Base-by-base conservation (phyloP, 1,140 invertebrate genomes). In the Pogonognathellus flavescens region DNA sequence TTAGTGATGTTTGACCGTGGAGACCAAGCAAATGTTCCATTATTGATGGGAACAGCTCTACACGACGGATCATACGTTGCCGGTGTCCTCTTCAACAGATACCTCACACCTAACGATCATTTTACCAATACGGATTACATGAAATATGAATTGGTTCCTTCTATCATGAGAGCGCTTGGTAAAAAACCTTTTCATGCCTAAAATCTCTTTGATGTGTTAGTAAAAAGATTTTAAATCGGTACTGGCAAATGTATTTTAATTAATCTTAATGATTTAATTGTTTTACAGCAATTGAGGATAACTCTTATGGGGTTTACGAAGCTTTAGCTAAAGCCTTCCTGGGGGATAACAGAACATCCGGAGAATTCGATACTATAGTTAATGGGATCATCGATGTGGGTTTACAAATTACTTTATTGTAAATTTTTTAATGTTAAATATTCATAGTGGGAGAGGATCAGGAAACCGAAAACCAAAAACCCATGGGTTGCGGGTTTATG, bases 61-160 rank as follows among this genome's bases (percentile, higher is more conserved):
- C 87, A 88, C 53, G 87, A 88, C 81, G 87, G 87, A 6, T 83
- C 84, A 13, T 88, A 82, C 41, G 76, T 83, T 7, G 20, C 86
- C 4, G 87, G 85, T 1, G 81, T 86, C 0, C n/a, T 80, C 13
- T 88, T 82, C 25, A 88, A 88, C 55, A 18, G 83, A 84, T 88
- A 57, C 52, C 41, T 88, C 10, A 86, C 80, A 16, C 80, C 80
- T 0, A 82, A 86, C 49, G 62, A 66, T 9, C 66, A 59, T 20
- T 22, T 76, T 6, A 83, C 62, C 18, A 59, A 86, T 72, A 49
- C 80, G 0, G 80, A 86, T 49, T 86, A 72, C 18, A 55, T 86
- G 62, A 55, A 41, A 5, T 25, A 83, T 20, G 80, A 86, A 59
- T 49, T 81, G 59, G 81, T 83, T 41, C 20, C 80, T 7, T 9